Conservation (phyloP, 1,140 invertebrate genomes). For the Bacillus rossius region DNA sequence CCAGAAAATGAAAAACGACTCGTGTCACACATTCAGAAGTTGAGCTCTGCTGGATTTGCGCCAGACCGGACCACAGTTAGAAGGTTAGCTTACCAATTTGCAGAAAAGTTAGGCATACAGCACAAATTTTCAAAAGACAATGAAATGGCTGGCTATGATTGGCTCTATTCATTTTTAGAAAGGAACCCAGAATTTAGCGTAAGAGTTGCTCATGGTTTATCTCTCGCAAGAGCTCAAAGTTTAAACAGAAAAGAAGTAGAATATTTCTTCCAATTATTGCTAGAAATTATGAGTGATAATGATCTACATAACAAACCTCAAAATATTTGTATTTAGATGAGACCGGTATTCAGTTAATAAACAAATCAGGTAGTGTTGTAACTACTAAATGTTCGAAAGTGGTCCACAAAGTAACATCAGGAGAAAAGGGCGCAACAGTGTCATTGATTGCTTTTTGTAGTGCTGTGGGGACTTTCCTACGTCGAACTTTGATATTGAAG, state of each 20-base stretch:
- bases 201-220: slow-evolving; percentile 37
- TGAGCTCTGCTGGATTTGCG: too few species aligned
- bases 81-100: slow-evolving; percentile 28
- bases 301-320: slow-evolving; percentile 33
- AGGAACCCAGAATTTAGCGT: slow-evolving; percentile 34
- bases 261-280: slow-evolving; percentile 31
- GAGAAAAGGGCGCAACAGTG: slow-evolving; percentile 37
- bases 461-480: slow-evolving; percentile 21
- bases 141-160: slow-evolving; percentile 31
- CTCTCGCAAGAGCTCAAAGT: slow-evolving; percentile 21
- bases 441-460: slow-evolving; percentile 29
- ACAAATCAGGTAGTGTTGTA: slow-evolving; percentile 37
- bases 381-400: slow-evolving; percentile 37
- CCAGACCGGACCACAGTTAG: too few species aligned
- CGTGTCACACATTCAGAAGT: too few species aligned
- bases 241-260: slow-evolving; percentile 32
- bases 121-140: slow-evolving; percentile 34
- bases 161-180: slow-evolving; percentile 33
- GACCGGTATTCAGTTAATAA: slow-evolving; percentile 39
- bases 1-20: too few species aligned
- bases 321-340: slow-evolving; percentile 40
- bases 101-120: slow-evolving; percentile 30
- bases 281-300: slow-evolving; percentile 28
- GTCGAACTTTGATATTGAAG: slow-evolving; percentile 25
- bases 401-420: slow-evolving; percentile 34